Evolutionary conservation across 2,888 invertebrate genomes (phyloP).

Genomic region (Synanthedon myopaeformis): DNA sequence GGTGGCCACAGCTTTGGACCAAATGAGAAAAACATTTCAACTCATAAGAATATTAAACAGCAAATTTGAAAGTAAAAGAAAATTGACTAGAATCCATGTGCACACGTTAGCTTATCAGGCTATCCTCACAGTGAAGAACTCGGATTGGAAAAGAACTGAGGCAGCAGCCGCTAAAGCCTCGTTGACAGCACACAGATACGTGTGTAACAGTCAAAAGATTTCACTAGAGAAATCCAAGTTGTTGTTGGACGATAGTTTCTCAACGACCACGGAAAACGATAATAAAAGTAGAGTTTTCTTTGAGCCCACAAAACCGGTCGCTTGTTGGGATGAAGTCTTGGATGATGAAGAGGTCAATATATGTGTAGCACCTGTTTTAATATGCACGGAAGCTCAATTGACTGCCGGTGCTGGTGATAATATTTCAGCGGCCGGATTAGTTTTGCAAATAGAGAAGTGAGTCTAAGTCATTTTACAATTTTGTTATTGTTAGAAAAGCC

Average conservation of each 20-base stretch:
- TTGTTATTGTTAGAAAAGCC: too few species aligned
- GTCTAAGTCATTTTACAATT: constrained; percentile 13
- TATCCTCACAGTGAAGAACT: constrained; percentile 76
- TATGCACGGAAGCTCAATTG: constrained; percentile 83
- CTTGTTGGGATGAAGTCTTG: constrained; percentile 82
- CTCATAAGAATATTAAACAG: constrained; percentile 57
- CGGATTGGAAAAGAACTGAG: constrained; percentile 81
- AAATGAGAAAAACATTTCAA: constrained; percentile 79
- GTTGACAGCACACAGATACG: constrained; percentile 84
- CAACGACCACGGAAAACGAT: constrained; percentile 73
- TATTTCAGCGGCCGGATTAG: constrained; percentile 88
- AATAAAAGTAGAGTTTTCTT: constrained; percentile 72
- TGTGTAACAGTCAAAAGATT: constrained; percentile 77
- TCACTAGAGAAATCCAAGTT: constrained; percentile 62
- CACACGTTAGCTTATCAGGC: constrained; percentile 91
- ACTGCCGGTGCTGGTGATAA: constrained; percentile 91
- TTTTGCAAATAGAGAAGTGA: constrained; percentile 72
- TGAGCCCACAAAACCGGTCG: constrained; percentile 78
- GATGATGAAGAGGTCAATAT: constrained; percentile 70
- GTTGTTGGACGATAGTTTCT: constrained; percentile 86
- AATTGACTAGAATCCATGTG: constrained; percentile 81
- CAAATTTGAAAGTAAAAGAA: constrained; percentile 55
- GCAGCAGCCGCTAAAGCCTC: constrained; percentile 87
- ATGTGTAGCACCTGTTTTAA: constrained; percentile 86
- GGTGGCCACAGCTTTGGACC: constrained; percentile 82